Evolutionary conservation across 1,140 invertebrate genomes (phyloP), one percentile per base, ranked within the genome.

Genomic region (Mya arenaria): DNA sequence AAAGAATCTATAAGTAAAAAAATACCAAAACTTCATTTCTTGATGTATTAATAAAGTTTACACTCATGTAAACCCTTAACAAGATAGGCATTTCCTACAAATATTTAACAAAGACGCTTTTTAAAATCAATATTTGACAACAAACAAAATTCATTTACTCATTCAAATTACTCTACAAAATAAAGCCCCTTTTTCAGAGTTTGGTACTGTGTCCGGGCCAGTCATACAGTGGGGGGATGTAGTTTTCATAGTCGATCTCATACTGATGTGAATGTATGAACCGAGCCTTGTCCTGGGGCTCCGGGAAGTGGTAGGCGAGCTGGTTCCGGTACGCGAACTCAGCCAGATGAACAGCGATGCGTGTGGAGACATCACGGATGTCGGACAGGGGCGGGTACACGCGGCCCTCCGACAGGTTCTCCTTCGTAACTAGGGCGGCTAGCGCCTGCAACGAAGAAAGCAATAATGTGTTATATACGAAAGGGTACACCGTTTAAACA

Each of bases 321-420:
- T 90, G 91, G 32, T 93, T 95, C 90, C 95, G 94, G 89, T 98
- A 99, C 17, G 97, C 96, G 91, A 97, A 96, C 83, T 98, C 95
- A 37, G 97, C 96, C 77, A 99, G 94, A 86, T 95, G 94, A 4
- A 95, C 94, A 6, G 98, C 98, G 87, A 99, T 99, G 83, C 95
- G 94, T 1, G 98, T 88, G 0, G 98, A 99, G 71, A 98, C 97
- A 63, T 96, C 95, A 80, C 95, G 95, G 88, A 99, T 98, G 28
- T 95, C 95, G n/a, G 95, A 93, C 5, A 99, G 93, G 0, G 98
- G 97, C 19, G 99, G 99, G 92, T 99, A 99, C 32, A 99, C 94
- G 84, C 97, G 96, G 23, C 99, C 98, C 75, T 95, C 95, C 0
- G 94, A 94, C 56, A 99, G 93, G 93, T 99, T 96, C 6, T 95